Base-by-base conservation (phyloP, 2,888 invertebrate genomes). In the Leptopilina syphax region DNA sequence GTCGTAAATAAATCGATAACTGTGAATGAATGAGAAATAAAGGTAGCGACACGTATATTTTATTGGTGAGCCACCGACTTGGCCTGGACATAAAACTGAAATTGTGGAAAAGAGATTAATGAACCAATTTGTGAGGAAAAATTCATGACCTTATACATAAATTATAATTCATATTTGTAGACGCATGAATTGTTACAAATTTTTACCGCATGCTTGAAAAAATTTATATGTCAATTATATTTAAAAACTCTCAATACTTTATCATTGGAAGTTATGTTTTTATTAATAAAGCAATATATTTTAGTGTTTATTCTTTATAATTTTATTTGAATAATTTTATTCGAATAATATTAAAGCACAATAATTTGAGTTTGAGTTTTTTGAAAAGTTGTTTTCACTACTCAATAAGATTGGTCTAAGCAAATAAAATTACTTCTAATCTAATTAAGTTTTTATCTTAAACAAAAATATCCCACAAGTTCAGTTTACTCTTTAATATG, bases 1-100 rank as follows among this genome's bases (percentile, higher is more conserved):
- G 73, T 73, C 73, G 57, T 73, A 73, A 73, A 73, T 73, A 57
- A 73, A 73, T 73, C 73, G 73, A 73, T 73, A 73, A 10, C 73
- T n/a, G 13, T 57, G 57, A 73, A 57, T 73, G 57, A 73, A 73
- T 73, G 73, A 57, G 73, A n/a, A 9, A 57, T 57, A 73, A 73
- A 73, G 57, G 57, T 57, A 57, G 57, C 73, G 73, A 73, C 54
- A 34, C 57, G 54, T 57, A 57, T 73, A 73, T 27, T 73, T 73
- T 73, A 73, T 73, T 73, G 73, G 34, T 57, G 8, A 57, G 57
- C 41, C 73, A n/a, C 8, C 9, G 34, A 57, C 57, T 57, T 73
- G 34, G 10, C 4, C 10, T 27, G 57, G 9, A 73, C 9, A 73
- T 57, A 57, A 57, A 73, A 73, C 54, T 57, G 27, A 73, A 73